These are phyloP conservation scores for Oryzias dopingdopingensis DNA, from an alignment of 2,797 vertebrate species.

Conservation along the genomic window DNA sequence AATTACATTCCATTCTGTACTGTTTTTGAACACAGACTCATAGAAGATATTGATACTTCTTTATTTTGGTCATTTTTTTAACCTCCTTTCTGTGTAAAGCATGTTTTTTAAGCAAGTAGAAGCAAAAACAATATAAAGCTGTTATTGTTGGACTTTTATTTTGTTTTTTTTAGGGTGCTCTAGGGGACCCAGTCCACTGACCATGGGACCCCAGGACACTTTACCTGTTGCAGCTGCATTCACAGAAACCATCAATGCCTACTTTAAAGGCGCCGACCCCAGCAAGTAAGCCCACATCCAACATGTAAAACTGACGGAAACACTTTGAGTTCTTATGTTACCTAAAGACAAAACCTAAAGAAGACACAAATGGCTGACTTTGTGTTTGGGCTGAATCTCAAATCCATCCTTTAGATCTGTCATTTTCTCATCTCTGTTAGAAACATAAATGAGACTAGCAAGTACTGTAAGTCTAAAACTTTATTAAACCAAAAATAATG, in stretches of 20 bases:
- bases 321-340: neutral
- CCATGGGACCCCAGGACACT: constrained; percentile 97
- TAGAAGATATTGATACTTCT: neutral
- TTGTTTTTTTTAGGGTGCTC: constrained; percentile 83
- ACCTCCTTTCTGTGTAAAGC: neutral
- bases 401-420: too few relatives aligned
- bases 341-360: neutral
- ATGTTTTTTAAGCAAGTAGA: neutral
- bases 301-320: neutral
- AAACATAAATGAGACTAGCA: too few relatives aligned
- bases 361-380: neutral
- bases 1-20: constrained; percentile 22
- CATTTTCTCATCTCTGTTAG: too few relatives aligned
- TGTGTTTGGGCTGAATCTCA: too few relatives aligned
- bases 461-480: too few relatives aligned
- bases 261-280: constrained; percentile 98
- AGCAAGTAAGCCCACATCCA: constrained; percentile 83
- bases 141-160: constrained; percentile 2
- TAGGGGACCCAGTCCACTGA: constrained; percentile 93
- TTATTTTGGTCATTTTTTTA: neutral
- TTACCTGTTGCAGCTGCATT: constrained; percentile 98
- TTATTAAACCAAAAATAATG: too few relatives aligned
- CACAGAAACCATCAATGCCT: constrained; percentile 97
- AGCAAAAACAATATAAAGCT: neutral
- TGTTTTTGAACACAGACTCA: constrained; percentile 15